Base-by-base conservation (phyloP, 2,113 vertebrate species). In the Dasypus novemcinctus region DNA sequence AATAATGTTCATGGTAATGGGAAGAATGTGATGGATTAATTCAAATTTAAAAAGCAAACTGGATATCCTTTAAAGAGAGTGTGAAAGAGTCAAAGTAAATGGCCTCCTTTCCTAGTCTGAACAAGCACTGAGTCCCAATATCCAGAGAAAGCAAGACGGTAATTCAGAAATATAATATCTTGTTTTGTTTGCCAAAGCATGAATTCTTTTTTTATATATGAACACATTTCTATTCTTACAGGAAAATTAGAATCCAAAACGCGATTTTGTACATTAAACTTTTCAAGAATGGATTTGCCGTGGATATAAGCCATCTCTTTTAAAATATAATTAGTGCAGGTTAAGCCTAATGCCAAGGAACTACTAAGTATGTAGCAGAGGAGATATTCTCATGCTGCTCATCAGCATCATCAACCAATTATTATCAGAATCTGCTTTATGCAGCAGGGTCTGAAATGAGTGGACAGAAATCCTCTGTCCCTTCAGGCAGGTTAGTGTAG, bases 81-180 rank as follows among this genome's bases (percentile, higher is more conserved):
- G 25, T 59, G 12, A 31, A 41, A 23, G 21, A 36, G 1, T 43
- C 13, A 10, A 68, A n/a, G 13, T 38, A 84, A 83, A 91, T 11
- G 8, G 4, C 18, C 1, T 29, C 7, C 20, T 89, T 76, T 91
- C 27, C 36, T 31, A 21, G 57, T 57, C 31, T 33, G 33, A 68
- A 64, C 7, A 52, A 46, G 12, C 1, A 1, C n/a, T 52, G 0
- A 2, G 2, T 23, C 27, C 63, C 68, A 1, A 43, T 49, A 4
- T 43, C 29, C 5, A 8, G 9, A 33, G 33, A 17, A 57, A 27
- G 23, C 10, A 7, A 54, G 20, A 5, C 74, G 41, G 31, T 33
- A 81, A 81, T 69, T 41, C 21, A 31, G 0, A 14, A 68, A 68
- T 17, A 33, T 18, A n/a, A 18, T 6, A 68, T 7, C 7, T 33